A percentile compares a stretch with the other conserved stretches of the same genome.
phyloP scores from a whole-genome alignment of 1,140 invertebrate species.

The Hestina assimilis region DNA sequence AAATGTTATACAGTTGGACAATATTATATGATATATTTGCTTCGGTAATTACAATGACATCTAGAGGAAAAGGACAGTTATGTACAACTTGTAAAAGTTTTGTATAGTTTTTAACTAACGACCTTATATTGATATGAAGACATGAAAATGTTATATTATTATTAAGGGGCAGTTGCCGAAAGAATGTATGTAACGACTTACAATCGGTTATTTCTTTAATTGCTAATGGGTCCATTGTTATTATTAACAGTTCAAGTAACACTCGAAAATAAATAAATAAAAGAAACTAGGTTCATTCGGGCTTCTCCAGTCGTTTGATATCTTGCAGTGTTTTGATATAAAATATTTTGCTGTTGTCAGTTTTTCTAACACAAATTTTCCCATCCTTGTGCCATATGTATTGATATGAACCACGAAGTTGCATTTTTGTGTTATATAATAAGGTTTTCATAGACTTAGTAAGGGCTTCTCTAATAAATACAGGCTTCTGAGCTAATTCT shows the following conservation, averaged over 20 bases:
- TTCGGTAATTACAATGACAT: slow-evolving; percentile 29
- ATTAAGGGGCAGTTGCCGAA: not conserved
- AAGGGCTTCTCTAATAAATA: slow-evolving; percentile 31
- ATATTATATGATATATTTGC: slow-evolving; percentile 21
- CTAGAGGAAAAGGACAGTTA: slow-evolving; percentile 16
- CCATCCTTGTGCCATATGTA: slow-evolving; percentile 34
- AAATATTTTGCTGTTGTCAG: slow-evolving; percentile 6
- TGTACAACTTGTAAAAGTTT: slow-evolving; percentile 22
- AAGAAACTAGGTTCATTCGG: not conserved
- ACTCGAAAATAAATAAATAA: not conserved
- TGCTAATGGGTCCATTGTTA: not conserved
- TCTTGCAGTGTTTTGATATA: not conserved
- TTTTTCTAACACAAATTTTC: slow-evolving; percentile 27
- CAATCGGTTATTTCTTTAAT: not conserved
- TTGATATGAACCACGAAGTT: slow-evolving; percentile 18
- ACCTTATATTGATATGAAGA: slow-evolving; percentile 33
- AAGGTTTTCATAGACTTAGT: slow-evolving; percentile 28
- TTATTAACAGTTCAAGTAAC: not conserved
- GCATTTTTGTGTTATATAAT: slow-evolving; percentile 27
- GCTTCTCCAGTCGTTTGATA: not conserved
- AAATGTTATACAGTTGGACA: slow-evolving; percentile 21
- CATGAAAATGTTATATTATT: slow-evolving; percentile 10
- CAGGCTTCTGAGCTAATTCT: slow-evolving; percentile 6
- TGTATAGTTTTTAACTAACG: slow-evolving; percentile 22
- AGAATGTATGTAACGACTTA: not conserved